Evolutionary conservation across 2,888 invertebrate genomes (phyloP).

Genomic region (Pristionchus entomophagus): DNA sequence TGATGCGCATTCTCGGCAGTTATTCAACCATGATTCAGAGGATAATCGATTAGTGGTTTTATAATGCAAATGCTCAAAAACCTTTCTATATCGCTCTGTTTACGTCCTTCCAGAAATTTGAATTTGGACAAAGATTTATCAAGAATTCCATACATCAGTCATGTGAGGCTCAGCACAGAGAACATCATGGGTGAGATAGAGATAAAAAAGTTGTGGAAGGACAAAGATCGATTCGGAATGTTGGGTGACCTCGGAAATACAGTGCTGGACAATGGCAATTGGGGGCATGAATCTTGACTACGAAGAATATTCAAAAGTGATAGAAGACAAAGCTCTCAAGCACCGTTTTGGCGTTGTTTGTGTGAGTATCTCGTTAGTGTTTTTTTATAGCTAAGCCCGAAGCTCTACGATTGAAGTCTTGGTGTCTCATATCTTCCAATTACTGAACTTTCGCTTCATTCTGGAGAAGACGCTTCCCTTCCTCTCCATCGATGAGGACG

Average conservation of each 20-base stretch:
- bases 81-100: too few relatives aligned
- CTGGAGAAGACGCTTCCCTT: conserved; percentile 54
- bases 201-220: not conserved
- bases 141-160: conserved; percentile 22
- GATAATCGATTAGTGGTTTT: too few relatives aligned
- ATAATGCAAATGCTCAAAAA: too few relatives aligned
- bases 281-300: too few relatives aligned
- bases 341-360: not conserved
- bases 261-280: not conserved
- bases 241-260: not conserved
- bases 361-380: not conserved
- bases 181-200: not conserved
- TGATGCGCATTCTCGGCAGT: not conserved
- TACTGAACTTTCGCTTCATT: conserved; percentile 60
- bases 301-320: too few relatives aligned
- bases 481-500: conserved; percentile 3
- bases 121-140: not conserved
- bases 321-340: not conserved
- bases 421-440: conserved; percentile 52
- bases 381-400: conserved; percentile 35
- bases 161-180: not conserved
- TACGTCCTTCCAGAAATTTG: too few relatives aligned
- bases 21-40: too few relatives aligned
- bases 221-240: not conserved
- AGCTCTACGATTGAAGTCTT: conserved; percentile 8